Evolutionary conservation across 2,113 vertebrate genomes (phyloP).

Genomic region (Chaetorhynchus papuensis): DNA sequence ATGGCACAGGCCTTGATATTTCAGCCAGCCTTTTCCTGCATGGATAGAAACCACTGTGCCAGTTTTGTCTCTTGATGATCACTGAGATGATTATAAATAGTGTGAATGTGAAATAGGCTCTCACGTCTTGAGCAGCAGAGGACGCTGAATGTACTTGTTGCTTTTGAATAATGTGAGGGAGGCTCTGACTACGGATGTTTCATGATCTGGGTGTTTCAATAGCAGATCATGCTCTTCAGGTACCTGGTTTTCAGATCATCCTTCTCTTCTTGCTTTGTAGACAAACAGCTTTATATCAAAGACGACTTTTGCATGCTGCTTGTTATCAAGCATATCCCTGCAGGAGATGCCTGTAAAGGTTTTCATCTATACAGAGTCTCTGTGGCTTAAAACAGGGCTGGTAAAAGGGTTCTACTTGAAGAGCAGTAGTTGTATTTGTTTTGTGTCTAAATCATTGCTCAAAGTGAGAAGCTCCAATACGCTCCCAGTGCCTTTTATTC

Average conservation of each 20-base stretch:
- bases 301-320: background rate
- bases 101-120: background rate
- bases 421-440: background rate
- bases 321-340: background rate
- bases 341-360: background rate
- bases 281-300: background rate
- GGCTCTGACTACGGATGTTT: background rate
- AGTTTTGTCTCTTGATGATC: background rate
- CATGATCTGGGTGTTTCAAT: background rate
- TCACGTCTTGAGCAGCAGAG: background rate
- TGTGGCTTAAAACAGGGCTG: background rate
- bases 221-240: background rate
- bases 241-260: background rate
- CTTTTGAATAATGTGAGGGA: background rate
- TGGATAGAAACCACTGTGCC: background rate
- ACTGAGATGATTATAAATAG: background rate
- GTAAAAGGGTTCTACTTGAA: background rate
- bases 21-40: background rate
- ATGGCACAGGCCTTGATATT: background rate
- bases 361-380: background rate
- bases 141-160: background rate
- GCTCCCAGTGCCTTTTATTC: background rate
- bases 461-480: background rate
- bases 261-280: background rate
- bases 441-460: background rate